Conservation (phyloP, 2,888 invertebrate genomes). For the Corbicula japonica region DNA sequence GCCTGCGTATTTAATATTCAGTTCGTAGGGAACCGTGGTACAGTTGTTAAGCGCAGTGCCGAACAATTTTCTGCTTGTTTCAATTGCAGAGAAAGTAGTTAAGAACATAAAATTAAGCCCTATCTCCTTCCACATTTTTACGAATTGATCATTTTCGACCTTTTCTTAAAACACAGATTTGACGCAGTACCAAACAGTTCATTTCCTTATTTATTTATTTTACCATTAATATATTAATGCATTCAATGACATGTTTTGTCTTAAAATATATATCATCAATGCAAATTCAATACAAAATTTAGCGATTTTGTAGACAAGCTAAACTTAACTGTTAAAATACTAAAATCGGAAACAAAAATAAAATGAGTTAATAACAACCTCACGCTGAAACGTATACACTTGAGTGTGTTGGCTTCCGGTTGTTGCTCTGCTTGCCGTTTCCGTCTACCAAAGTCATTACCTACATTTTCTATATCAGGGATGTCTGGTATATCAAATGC, state of each 20-base stretch:
- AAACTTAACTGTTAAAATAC: not conserved
- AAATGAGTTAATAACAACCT: conserved; percentile 4
- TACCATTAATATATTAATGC: not conserved
- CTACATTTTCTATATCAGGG: conserved; percentile 45
- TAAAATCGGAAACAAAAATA: not conserved
- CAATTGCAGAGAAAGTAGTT: no score
- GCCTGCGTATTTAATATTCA: no score
- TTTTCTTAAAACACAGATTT: no score
- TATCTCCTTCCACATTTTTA: no score
- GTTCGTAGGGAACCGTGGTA: no score
- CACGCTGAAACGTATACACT: conserved; percentile 19
- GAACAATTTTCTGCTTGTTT: no score
- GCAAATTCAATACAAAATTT: not conserved
- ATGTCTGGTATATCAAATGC: conserved; percentile 13
- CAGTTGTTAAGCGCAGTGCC: no score
- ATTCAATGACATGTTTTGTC: not conserved
- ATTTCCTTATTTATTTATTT: no score
- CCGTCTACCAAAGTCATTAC: conserved; percentile 46
- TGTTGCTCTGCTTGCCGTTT: conserved; percentile 33
- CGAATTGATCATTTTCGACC: no score
- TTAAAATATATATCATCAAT: not conserved
- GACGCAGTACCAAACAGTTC: no score
- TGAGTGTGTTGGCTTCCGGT: not conserved
- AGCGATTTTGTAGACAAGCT: not conserved
- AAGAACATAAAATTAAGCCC: no score